phyloP scores from a whole-genome alignment of 2,888 invertebrate species.

The Eledone cirrhosa region DNA sequence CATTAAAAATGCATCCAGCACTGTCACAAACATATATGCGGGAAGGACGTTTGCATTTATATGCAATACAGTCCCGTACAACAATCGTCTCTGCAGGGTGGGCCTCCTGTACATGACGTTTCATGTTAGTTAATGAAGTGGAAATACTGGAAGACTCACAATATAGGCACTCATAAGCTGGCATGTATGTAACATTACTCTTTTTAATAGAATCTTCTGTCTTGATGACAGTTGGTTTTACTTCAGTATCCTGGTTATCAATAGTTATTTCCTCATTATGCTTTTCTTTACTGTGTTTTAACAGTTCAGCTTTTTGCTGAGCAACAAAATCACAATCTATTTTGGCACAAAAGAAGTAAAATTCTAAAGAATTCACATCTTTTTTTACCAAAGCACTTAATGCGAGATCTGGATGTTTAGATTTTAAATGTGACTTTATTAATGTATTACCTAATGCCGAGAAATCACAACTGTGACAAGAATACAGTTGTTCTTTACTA shows the following conservation, averaged over 20 bases:
- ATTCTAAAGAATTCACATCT: not conserved
- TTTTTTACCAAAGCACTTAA: slow-evolving; percentile 12
- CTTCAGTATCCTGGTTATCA: not conserved
- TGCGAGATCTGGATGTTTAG: slow-evolving; percentile 1
- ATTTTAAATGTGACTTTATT: not conserved
- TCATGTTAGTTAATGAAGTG: slow-evolving; percentile 39
- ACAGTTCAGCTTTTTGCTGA: slow-evolving; percentile 9
- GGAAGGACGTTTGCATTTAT: slow-evolving; percentile 40
- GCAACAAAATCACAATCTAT: not conserved
- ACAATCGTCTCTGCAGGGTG: slow-evolving; percentile 46
- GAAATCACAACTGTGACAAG: not conserved
- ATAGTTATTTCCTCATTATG: not conserved
- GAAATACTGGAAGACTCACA: slow-evolving; percentile 8
- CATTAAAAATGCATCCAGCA: slow-evolving; percentile 39
- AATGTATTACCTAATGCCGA: not conserved
- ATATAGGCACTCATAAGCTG: slow-evolving; percentile 23
- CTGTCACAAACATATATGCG: slow-evolving; percentile 48
- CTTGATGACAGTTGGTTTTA: not conserved
- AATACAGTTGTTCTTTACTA: not conserved
- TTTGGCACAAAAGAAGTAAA: not conserved
- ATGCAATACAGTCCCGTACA: slow-evolving; percentile 45
- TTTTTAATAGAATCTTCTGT: not conserved
- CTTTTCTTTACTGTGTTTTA: not conserved
- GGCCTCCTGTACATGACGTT: slow-evolving; percentile 41
- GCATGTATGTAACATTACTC: slow-evolving; percentile 20